Base-by-base conservation (phyloP, 2,888 invertebrate genomes). In the Pseudoips prasinana region DNA sequence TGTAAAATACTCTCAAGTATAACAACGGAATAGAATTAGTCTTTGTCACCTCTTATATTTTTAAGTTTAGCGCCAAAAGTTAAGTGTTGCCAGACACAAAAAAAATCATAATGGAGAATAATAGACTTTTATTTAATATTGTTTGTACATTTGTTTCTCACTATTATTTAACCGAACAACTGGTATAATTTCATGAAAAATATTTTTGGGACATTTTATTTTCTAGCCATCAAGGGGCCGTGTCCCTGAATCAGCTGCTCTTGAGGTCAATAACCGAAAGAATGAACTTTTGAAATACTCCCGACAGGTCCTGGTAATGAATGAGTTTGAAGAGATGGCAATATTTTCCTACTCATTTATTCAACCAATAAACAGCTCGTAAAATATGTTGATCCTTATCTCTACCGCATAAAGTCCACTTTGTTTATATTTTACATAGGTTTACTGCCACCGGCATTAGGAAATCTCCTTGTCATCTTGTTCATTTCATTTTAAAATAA, bases 201-300 rank as follows among this genome's bases (percentile, higher is more conserved):
- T n/a, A 14, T 14, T 14, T 14, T 14, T 5, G 3, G 5, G 14
- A 3, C 5, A 14, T 14, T 14, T 14, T 14, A 14, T 14, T 20
- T 20, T 7, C 20, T 3, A 2, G 7, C 3, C 7, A 3, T 5
- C 20, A 3, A 20, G 5, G 14, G 14, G 14, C 14, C 5, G 2
- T 18, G 8, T 22, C 22, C 26, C 5, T 7, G 10, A 42, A 50
- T 58, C 69, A 69, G 67, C 66, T 67, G 69, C 51, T 51, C 10
- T 11, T 24, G 40, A 39, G 64, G 60, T 70, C 64, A 69, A 54
- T 54, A 57, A 48, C 64, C 65, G 45, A 40, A 31, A 19, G 33
- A 51, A 45, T 57, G 49, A 50, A 52, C 49, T 48, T 44, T 46
- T 55, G 55, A 59, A 25, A 31, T 11, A 43, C n/a, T n/a, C n/a